A percentile compares a stretch with the other conserved stretches of the same genome.
Conservation (phyloP, 2,113 vertebrate genomes). For the Isichthys henryi region DNA sequence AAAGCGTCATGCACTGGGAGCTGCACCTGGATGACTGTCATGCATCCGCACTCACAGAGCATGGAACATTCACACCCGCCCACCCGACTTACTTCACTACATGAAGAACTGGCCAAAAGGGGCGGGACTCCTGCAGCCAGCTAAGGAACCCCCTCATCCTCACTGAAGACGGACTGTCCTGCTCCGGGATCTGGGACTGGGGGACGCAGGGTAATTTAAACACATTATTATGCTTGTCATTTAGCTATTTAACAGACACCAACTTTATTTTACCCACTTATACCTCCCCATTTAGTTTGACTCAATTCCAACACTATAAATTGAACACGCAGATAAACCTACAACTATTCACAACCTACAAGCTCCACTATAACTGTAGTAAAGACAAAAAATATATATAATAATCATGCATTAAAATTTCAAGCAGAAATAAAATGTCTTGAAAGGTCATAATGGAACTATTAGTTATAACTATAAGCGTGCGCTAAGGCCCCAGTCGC, state of each 20-base stretch:
- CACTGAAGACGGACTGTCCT: conserved; percentile 76
- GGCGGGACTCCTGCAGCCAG: conserved; percentile 83
- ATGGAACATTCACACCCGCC: neutral
- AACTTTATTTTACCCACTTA: neutral
- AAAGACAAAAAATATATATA: neutral
- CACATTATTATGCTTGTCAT: neutral
- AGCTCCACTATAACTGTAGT: neutral
- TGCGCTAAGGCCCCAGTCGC: conserved; percentile 32
- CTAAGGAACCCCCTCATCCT: conserved; percentile 77
- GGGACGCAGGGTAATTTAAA: neutral
- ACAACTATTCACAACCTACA: neutral
- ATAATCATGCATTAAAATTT: neutral
- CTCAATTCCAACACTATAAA: neutral
- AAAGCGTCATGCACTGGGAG: neutral
- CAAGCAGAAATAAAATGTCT: conserved; percentile 16
- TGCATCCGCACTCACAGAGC: neutral
- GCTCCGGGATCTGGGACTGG: conserved; percentile 81
- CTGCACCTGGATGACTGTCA: neutral
- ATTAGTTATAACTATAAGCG: neutral
- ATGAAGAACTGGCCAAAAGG: conserved; percentile 71
- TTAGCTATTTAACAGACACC: neutral
- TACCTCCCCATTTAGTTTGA: neutral
- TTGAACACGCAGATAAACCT: neutral
- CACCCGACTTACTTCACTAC: conserved; percentile 76
- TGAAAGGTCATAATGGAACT: neutral